Conservation (phyloP, 2,888 invertebrate genomes). For the Salticus scenicus region DNA sequence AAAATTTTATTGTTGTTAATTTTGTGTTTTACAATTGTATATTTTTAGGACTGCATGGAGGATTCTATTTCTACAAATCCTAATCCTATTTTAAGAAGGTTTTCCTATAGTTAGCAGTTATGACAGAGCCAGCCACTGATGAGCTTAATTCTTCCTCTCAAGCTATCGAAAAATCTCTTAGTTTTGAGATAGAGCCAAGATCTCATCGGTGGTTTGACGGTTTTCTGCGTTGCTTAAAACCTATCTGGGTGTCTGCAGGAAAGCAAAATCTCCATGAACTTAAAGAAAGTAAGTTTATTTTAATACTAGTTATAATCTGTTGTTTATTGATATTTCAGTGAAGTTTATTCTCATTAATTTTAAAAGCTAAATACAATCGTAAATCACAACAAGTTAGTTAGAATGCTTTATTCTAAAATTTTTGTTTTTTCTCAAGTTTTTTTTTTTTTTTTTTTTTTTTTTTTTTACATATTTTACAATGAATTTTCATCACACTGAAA, state of each 20-base stretch:
- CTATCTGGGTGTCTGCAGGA: conserved; percentile 89
- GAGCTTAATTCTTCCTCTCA: conserved; percentile 3
- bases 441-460: too few species aligned
- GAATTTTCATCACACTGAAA: too few species aligned
- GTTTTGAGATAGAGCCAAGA: not conserved
- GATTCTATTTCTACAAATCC: not conserved
- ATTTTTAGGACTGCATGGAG: too few species aligned
- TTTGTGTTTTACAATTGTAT: too few species aligned
- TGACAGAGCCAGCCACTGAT: not conserved
- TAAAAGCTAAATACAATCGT: too few species aligned
- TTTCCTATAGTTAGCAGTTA: not conserved
- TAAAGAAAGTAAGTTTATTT: conserved; percentile 69
- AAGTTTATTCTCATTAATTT: too few species aligned
- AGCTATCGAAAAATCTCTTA: not conserved
- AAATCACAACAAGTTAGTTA: too few species aligned
- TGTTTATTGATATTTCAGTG: too few species aligned
- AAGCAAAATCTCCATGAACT: conserved; percentile 78
- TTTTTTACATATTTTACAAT: too few species aligned
- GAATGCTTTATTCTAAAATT: too few species aligned
- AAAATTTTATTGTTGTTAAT: too few species aligned
- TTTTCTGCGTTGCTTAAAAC: conserved; percentile 90
- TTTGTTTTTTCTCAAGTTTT: too few species aligned
- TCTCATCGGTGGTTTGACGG: conserved; percentile 84
- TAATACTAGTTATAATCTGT: not conserved
- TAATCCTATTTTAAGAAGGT: not conserved